phyloP scores from a whole-genome alignment of 2,113 vertebrate genomes.

The Rhombomys opimus region DNA sequence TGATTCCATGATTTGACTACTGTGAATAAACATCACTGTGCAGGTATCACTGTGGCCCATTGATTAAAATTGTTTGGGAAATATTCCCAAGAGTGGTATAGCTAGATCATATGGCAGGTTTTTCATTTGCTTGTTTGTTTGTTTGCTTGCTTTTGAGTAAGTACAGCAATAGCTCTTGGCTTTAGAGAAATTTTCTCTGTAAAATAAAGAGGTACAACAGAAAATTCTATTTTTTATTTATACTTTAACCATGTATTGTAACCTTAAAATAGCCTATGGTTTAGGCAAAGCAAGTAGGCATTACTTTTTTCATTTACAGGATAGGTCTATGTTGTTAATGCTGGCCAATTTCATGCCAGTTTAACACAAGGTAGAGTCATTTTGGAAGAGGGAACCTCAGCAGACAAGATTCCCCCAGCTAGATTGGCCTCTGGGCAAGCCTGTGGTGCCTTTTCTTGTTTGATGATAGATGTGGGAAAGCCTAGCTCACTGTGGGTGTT shows the following conservation, averaged over 20 bases:
- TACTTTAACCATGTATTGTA: not conserved
- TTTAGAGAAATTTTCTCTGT: slow-evolving; percentile 1
- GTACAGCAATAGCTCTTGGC: slow-evolving; percentile 8
- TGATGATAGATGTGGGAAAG: not conserved
- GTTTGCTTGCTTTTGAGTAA: not conserved
- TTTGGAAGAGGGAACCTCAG: not conserved
- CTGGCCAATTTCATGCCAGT: not conserved
- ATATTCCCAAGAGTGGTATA: not conserved
- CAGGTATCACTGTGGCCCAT: not conserved
- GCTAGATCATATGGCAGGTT: not conserved
- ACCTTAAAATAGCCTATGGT: slow-evolving; percentile 1
- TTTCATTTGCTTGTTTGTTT: too few relatives aligned
- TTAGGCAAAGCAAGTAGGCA: not conserved
- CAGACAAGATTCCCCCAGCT: not conserved
- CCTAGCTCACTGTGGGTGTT: not conserved
- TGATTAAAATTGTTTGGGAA: not conserved
- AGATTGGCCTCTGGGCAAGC: not conserved
- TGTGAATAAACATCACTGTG: not conserved
- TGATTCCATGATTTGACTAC: not conserved
- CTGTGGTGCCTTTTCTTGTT: too few relatives aligned
- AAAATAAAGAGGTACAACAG: slow-evolving; percentile 20
- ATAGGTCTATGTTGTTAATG: not conserved
- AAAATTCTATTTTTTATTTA: slow-evolving; percentile 44
- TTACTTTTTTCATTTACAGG: not conserved
- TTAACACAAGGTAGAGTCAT: not conserved